phyloP scores from a whole-genome alignment of 2,797 vertebrate species.

The Pantherophis alleghaniensis region DNA sequence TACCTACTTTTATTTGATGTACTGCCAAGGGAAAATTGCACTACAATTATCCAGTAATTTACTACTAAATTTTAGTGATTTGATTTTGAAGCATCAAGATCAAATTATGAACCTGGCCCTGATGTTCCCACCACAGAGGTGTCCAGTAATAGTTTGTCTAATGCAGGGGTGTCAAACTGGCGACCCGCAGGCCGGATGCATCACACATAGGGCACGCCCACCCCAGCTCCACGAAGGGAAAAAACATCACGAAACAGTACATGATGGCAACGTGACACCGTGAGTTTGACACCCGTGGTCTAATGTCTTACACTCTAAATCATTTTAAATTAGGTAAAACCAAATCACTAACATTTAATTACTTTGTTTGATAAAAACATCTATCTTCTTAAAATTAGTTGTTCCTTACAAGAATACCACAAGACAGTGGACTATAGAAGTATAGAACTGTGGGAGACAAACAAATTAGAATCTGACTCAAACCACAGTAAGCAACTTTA shows the following conservation, averaged over 20 bases:
- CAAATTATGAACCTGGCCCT: background rate
- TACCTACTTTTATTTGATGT: background rate
- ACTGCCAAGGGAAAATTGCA: background rate
- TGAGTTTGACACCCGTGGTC: too few relatives aligned
- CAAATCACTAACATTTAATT: background rate
- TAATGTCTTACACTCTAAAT: background rate
- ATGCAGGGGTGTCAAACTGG: too few relatives aligned
- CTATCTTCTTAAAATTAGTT: background rate
- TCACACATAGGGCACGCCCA: too few relatives aligned
- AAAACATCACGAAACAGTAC: too few relatives aligned
- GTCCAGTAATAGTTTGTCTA: background rate
- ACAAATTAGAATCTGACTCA: background rate
- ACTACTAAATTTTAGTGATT: background rate
- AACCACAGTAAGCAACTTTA: background rate
- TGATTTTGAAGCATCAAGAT: background rate
- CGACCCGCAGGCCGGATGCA: fast-evolving
- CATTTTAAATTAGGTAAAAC: background rate
- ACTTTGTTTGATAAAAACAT: background rate
- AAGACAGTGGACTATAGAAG: background rate
- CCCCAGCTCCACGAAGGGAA: too few relatives aligned
- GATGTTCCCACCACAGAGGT: background rate
- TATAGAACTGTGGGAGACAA: background rate
- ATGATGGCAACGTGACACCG: too few relatives aligned
- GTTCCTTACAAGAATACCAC: background rate
- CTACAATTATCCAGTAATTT: background rate